These are phyloP conservation scores for Bemisia tabaci DNA, from an alignment of 1,140 invertebrate genomes.

Conservation along the genomic window DNA sequence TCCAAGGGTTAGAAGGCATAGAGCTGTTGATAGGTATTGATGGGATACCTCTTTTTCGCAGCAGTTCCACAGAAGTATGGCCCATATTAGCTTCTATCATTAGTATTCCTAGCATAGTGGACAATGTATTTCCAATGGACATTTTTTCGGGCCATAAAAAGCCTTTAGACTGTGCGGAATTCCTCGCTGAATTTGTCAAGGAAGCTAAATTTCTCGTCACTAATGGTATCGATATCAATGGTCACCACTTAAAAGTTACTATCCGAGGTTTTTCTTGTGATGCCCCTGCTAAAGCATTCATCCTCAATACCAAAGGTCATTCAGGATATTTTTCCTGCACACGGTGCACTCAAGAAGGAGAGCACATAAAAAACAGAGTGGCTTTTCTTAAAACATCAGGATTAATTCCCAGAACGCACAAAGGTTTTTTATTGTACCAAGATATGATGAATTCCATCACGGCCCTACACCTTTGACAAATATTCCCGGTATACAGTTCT, in stretches of 20 bases:
- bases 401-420: slow-evolving; percentile 18
- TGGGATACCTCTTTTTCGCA: slow-evolving; percentile 19
- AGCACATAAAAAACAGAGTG: slow-evolving; percentile 18
- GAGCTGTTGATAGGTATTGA: slow-evolving; percentile 9
- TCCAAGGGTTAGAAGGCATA: background rate
- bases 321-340: slow-evolving; percentile 20
- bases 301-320: slow-evolving; percentile 21
- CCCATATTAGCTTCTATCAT: slow-evolving; percentile 18
- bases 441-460: slow-evolving; percentile 28
- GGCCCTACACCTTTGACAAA: slow-evolving; percentile 21
- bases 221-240: slow-evolving; percentile 13
- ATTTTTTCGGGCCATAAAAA: slow-evolving; percentile 21
- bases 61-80: slow-evolving; percentile 18
- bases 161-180: slow-evolving; percentile 15
- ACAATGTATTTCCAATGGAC: slow-evolving; percentile 14
- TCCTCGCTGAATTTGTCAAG: slow-evolving; percentile 19
- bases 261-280: slow-evolving; percentile 21
- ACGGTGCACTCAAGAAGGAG: slow-evolving; percentile 22
- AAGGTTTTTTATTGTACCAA: slow-evolving; percentile 17
- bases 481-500: slow-evolving; percentile 24
- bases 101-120: background rate
- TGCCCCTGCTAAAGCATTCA: slow-evolving; percentile 22
- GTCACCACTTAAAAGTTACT: slow-evolving; percentile 9
- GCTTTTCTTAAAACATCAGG: slow-evolving; percentile 19
- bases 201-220: slow-evolving; percentile 15